Base-by-base conservation (phyloP, 2,888 invertebrate genomes). In the Mycogona germanica region DNA sequence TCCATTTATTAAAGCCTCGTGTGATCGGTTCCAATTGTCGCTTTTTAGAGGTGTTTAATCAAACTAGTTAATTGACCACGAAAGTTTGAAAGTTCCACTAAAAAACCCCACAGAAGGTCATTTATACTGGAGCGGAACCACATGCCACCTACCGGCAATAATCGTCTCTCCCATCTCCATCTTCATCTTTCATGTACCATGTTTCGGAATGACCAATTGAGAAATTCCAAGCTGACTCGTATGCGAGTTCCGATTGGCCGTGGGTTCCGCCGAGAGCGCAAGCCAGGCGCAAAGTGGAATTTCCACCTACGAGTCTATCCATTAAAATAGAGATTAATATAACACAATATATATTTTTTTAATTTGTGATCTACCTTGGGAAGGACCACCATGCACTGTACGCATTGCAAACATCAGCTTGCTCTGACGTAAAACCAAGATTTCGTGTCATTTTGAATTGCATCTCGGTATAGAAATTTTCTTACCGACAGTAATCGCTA, bases 141-240 rank as follows among this genome's bases (percentile, higher is more conserved):
- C n/a, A n/a, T n/a, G n/a, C n/a, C n/a, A 12, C 25, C 26, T 35
- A 48, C 48, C 48, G 29, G 48, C 48, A 48, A 25, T 48, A 48
- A 32, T 48, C 48, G 35, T 48, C 48, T 35, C 48, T 48, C 1
- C 48, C 48, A 35, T 48, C 48, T n/a, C 48, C 35, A 19, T 48
- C 48, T 48, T 48, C 48, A 30, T 48, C 48, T 32, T 19, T 48
- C 48, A 48, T 48, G 32, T 48, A 48, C 48, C 48, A 48, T 3
- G 48, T 48, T 6, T 17, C 25, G n/a, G 48, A 12, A 28, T 30
- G 19, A 14, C 48, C 48, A 48, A 29, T 29, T 32, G 19, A 19
- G 25, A 48, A 48, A 5, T 32, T n/a, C 1, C 35, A 21, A 30
- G 17, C 30, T n/a, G 48, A 48, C 19, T 21, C n/a, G 35, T 48